A percentile compares a stretch with the other conserved stretches of the same genome.
phyloP scores from a whole-genome alignment of 2,888 invertebrate species.

The Stomorhina lunata region DNA sequence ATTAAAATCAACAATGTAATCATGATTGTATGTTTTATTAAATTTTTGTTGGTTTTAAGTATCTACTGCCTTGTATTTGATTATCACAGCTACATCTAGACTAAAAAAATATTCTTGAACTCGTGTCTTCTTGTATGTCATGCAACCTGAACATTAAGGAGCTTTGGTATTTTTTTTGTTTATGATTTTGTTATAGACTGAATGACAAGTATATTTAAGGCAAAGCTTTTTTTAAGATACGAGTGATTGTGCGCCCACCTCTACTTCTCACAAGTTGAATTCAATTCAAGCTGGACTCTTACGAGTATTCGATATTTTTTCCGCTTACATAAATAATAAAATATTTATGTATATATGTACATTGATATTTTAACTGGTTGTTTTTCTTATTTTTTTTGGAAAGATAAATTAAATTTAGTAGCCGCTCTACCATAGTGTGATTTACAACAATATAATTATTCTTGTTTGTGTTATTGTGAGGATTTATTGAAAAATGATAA shows the following conservation, averaged over 20 bases:
- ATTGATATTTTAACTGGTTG: too few relatives aligned
- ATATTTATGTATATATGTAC: too few relatives aligned
- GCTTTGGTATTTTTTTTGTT: neutral
- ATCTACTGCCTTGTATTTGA: neutral
- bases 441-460: too few relatives aligned
- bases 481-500: too few relatives aligned
- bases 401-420: too few relatives aligned
- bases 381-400: too few relatives aligned
- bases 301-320: too few relatives aligned
- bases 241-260: neutral
- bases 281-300: conserved; percentile 30
- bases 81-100: conserved; percentile 5
- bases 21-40: conserved; percentile 40
- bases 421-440: too few relatives aligned
- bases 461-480: too few relatives aligned
- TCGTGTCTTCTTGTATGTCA: conserved; percentile 8
- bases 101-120: too few relatives aligned
- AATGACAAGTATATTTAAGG: conserved; percentile 31
- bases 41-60: conserved; percentile 17
- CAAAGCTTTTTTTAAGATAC: conserved; percentile 3
- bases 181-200: neutral
- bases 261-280: neutral
- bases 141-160: conserved; percentile 60
- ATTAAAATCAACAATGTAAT: conserved; percentile 44
- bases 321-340: too few relatives aligned